Percentiles rank a stretch among this genome's conserved stretches.
Conservation (phyloP, 2,888 invertebrate genomes). For the Clistopyga incitator region DNA sequence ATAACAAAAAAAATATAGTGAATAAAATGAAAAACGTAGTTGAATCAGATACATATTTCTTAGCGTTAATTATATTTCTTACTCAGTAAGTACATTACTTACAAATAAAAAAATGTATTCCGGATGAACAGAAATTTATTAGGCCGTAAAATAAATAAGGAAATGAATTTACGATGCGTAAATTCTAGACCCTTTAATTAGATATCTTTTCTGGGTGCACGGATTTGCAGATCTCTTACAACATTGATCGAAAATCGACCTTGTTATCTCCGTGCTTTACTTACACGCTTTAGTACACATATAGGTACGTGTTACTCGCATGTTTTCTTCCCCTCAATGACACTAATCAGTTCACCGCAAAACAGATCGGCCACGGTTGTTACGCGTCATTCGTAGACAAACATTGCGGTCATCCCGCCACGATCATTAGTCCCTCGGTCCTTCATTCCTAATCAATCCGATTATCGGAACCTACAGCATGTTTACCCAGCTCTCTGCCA, state of each 20-base stretch:
- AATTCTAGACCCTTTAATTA: too few relatives aligned
- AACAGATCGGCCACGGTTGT: constrained; percentile 14
- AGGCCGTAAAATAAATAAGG: too few relatives aligned
- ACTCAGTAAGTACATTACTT: too few relatives aligned
- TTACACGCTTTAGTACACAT: constrained; percentile 21
- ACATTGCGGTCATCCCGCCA: constrained; percentile 40
- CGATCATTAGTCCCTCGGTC: constrained; percentile 34
- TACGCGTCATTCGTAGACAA: constrained; percentile 29
- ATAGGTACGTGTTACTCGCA: constrained; percentile 9
- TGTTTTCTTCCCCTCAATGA: constrained; percentile 7
- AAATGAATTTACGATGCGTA: too few relatives aligned
- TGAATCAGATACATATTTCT: too few relatives aligned
- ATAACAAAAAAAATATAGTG: too few relatives aligned
- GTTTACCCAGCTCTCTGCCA: constrained; percentile 27
- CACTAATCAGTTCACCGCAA: constrained; percentile 23
- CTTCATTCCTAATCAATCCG: constrained; percentile 59
- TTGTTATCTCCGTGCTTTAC: neutral
- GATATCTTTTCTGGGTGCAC: too few relatives aligned
- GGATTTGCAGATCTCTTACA: constrained; percentile 3
- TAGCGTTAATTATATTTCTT: too few relatives aligned
- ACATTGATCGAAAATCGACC: neutral
- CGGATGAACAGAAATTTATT: too few relatives aligned
- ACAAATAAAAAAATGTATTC: too few relatives aligned
- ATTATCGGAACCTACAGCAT: constrained; percentile 37
- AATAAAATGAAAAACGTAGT: too few relatives aligned